Evolutionary conservation across 2,888 invertebrate genomes (phyloP).

Genomic region (Aethes cnicana): DNA sequence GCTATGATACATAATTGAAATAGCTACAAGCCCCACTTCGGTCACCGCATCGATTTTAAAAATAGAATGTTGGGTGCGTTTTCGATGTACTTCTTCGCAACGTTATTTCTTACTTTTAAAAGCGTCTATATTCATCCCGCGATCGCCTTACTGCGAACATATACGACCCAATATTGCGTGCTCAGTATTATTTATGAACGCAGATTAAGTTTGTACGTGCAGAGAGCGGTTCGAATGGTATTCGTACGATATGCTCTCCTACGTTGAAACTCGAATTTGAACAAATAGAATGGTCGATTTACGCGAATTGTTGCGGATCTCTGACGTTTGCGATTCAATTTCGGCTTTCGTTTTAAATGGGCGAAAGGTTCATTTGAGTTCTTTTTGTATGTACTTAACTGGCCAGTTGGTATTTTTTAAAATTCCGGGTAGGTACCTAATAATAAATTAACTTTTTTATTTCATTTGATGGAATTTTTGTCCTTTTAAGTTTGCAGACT

Average conservation of each 20-base stretch:
- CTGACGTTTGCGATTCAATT: slow-evolving; percentile 43
- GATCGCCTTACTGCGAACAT: slow-evolving; percentile 40
- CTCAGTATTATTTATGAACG: slow-evolving; percentile 33
- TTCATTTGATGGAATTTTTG: background rate
- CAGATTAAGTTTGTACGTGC: slow-evolving; percentile 43
- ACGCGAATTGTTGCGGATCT: slow-evolving; percentile 57
- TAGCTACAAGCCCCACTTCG: slow-evolving; percentile 70
- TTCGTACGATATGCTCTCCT: slow-evolving; percentile 69
- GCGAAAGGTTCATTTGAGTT: slow-evolving; percentile 1
- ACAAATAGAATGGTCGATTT: slow-evolving; percentile 70
- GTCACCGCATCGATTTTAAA: slow-evolving; percentile 80
- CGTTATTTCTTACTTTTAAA: slow-evolving; percentile 15
- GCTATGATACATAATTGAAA: slow-evolving; percentile 33
- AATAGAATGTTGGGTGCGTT: slow-evolving; percentile 77
- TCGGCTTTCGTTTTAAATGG: slow-evolving; percentile 11
- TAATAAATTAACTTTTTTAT: background rate
- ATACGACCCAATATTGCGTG: slow-evolving; percentile 50
- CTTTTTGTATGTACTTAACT: slow-evolving; percentile 10
- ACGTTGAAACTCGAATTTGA: slow-evolving; percentile 66
- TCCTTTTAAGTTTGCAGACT: too few relatives aligned
- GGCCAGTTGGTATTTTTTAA: background rate
- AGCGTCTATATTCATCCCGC: slow-evolving; percentile 22
- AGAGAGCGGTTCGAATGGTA: slow-evolving; percentile 62
- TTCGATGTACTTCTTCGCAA: slow-evolving; percentile 58
- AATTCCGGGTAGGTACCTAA: background rate